Percentiles rank a stretch among this genome's conserved stretches.
These are phyloP conservation scores for Pogonomyrmex californicus DNA, from an alignment of 1,140 invertebrate species.

Conservation along the genomic window DNA sequence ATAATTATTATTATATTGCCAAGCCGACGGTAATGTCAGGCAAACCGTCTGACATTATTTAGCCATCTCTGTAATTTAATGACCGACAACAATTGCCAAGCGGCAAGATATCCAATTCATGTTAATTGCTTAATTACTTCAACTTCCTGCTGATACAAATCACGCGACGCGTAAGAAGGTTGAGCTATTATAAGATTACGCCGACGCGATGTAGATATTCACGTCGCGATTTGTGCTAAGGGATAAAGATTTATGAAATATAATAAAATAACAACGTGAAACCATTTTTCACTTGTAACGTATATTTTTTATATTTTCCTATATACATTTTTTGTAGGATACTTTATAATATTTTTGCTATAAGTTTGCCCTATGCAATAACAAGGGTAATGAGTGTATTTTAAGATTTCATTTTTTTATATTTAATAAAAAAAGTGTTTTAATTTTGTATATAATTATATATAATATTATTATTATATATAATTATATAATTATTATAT, in stretches of 20 bases:
- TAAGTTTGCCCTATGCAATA: no score
- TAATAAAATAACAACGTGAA: background rate
- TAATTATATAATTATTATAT: no score
- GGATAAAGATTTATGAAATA: background rate
- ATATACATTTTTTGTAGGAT: no score
- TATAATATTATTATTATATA: no score
- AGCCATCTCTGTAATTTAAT: slow-evolving; percentile 46
- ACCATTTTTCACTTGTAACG: no score
- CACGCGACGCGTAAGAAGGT: slow-evolving; percentile 6
- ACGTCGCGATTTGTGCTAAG: background rate
- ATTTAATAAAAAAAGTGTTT: no score
- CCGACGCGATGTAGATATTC: slow-evolving; percentile 4
- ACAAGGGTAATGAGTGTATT: no score
- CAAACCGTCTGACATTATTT: slow-evolving; percentile 43
- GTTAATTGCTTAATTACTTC: slow-evolving; percentile 54
- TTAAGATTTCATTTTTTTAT: no score
- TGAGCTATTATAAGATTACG: slow-evolving; percentile 2
- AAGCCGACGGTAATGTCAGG: slow-evolving; percentile 8
- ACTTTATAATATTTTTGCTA: no score
- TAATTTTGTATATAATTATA: no score
- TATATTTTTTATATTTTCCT: no score
- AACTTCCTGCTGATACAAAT: slow-evolving; percentile 42
- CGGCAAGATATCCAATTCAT: slow-evolving; percentile 26
- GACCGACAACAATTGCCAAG: slow-evolving; percentile 36
- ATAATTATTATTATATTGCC: slow-evolving; percentile 47